phyloP scores from a whole-genome alignment of 2,113 vertebrate genomes.

The western clawed frog (Xenopus tropicalis) region UCB_Xtro_10.0 CM004449.2:104125501-104126000 shows the following conservation, averaged over 20 bases:
- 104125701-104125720: neutral
- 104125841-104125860: no score
- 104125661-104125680: slow-evolving; percentile 48
- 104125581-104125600: slow-evolving; percentile 87
- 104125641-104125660: slow-evolving; percentile 84
- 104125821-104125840: no score
- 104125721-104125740: neutral
- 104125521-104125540: slow-evolving; percentile 51
- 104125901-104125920: no score
- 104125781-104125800: neutral
- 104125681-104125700: neutral
- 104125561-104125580: slow-evolving; percentile 85
- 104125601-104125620: slow-evolving; percentile 88
- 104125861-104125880: no score
- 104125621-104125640: slow-evolving; percentile 91
- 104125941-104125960: no score
- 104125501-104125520: neutral
- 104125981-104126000: no score
- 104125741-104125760: neutral
- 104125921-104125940: no score
- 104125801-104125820: neutral
- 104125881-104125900: no score
- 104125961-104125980: no score
- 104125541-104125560: slow-evolving; percentile 53
- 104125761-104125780: no score